phyloP scores from a whole-genome alignment of 2,797 vertebrate species.

The Denticeps clupeoides region DNA sequence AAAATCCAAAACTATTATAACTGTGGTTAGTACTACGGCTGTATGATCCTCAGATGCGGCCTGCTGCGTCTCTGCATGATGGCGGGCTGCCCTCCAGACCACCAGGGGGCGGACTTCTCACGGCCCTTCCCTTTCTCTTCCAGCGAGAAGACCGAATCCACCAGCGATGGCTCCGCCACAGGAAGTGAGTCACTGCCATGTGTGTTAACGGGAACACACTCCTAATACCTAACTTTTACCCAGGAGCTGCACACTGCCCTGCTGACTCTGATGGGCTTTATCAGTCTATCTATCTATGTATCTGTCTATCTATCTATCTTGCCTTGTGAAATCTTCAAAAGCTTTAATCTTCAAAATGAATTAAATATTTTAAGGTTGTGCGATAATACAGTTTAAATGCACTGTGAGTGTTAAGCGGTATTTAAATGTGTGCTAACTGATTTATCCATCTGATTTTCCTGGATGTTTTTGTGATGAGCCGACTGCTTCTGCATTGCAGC shows the following conservation, averaged over 20 bases:
- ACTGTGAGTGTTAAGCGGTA: too few relatives aligned
- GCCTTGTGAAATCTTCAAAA: too few relatives aligned
- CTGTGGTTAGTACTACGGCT: conserved; percentile 60
- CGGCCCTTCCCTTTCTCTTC: conserved; percentile 59
- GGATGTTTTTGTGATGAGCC: conserved; percentile 15
- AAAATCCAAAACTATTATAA: too few relatives aligned
- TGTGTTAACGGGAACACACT: conserved; percentile 24
- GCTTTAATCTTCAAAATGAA: too few relatives aligned
- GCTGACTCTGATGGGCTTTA: background rate
- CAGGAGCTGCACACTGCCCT: background rate
- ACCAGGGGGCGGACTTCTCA: conserved; percentile 70
- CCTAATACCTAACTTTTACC: background rate
- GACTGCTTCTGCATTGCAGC: conserved; percentile 62
- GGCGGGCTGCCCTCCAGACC: conserved; percentile 73
- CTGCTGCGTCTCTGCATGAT: conserved; percentile 78
- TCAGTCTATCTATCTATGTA: background rate
- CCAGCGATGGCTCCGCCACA: conserved; percentile 80
- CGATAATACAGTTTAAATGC: too few relatives aligned
- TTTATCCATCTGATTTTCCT: conserved; percentile 4
- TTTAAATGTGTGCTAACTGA: too few relatives aligned
- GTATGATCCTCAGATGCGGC: conserved; percentile 74
- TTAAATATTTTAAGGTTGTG: too few relatives aligned
- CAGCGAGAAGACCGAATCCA: conserved; percentile 92
- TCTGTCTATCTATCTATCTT: conserved; percentile 7
- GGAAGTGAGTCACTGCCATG: conserved; percentile 59